Base-by-base conservation (phyloP, 2,888 invertebrate species). In the Gisinianus flammeolus region DNA sequence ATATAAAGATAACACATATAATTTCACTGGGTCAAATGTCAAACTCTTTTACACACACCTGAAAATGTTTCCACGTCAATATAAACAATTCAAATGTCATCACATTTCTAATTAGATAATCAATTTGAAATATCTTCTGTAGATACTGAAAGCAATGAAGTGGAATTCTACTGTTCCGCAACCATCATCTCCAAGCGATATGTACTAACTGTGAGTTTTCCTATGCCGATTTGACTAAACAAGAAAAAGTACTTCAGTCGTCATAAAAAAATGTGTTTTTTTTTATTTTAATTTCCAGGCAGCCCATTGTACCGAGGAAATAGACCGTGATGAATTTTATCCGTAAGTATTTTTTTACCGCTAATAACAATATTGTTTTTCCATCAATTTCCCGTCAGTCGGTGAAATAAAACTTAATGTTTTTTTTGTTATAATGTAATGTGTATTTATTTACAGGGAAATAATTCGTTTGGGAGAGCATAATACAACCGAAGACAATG, bases 151-250 rank as follows among this genome's bases (percentile, higher is more conserved):
- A 79, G 80, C 0, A 75, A 76, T 19, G 77, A 78, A 24, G 79
- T 82, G 5, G 81, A 82, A 62, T 85, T 78, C 56, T 80, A 80
- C 22, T 85, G 85, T 28, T 81, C 80, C 5, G 85, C 81, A 16
- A 81, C 82, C 0, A 33, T 84, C 0, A 85, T 85, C 62, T 82
- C 72, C 44, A 79, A 80, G 12, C 64, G 83, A 31, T 85, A 85
- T 54, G 78, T 85, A 8, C 62, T 85, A 0, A 81, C 82, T 0
- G 62, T 5, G 5, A 35, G 12, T 35, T n/a, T n/a, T n/a, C n/a
- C n/a, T n/a, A n/a, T n/a, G n/a, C n/a, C n/a, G n/a, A n/a, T n/a
- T n/a, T n/a, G n/a, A n/a, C n/a, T n/a, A n/a, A n/a, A n/a, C n/a
- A n/a, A n/a, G n/a, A n/a, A n/a, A n/a, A n/a, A n/a, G 19, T 31